phyloP scores from a whole-genome alignment of 2,888 invertebrate species.

The Deroplatys truncata region DNA sequence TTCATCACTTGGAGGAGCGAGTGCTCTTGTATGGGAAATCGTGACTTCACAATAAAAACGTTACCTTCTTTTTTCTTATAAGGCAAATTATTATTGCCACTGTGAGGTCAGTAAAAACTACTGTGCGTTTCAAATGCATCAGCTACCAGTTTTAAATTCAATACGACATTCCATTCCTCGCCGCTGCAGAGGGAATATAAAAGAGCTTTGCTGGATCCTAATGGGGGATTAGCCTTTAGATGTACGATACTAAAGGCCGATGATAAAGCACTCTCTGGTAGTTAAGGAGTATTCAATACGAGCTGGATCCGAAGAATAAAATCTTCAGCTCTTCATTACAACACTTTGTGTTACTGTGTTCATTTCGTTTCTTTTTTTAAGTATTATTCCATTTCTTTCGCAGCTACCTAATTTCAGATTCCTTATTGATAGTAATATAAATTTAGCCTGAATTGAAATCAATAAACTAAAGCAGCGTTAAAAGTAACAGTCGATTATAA shows the following conservation, averaged over 20 bases:
- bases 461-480: too few relatives aligned
- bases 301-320: too few relatives aligned
- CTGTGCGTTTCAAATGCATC: neutral
- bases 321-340: too few relatives aligned
- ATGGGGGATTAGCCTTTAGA: neutral
- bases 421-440: too few relatives aligned
- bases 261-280: neutral
- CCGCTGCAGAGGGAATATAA: neutral
- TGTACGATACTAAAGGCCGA: neutral
- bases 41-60: neutral
- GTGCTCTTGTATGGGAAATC: neutral
- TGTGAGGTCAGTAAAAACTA: neutral
- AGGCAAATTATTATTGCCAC: neutral
- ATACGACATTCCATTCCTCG: neutral
- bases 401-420: too few relatives aligned
- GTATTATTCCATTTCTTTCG: too few relatives aligned
- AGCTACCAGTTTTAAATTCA: neutral
- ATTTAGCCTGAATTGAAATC: too few relatives aligned
- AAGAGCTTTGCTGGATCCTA: neutral
- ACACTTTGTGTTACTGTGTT: too few relatives aligned
- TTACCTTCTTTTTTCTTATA: neutral
- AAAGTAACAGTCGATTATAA: too few relatives aligned
- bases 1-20: neutral
- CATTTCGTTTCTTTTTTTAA: too few relatives aligned
- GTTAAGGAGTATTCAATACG: neutral